These are phyloP conservation scores for Drosophila pegasa DNA, from an alignment of 2,888 invertebrate genomes.

Conservation along the genomic window DNA sequence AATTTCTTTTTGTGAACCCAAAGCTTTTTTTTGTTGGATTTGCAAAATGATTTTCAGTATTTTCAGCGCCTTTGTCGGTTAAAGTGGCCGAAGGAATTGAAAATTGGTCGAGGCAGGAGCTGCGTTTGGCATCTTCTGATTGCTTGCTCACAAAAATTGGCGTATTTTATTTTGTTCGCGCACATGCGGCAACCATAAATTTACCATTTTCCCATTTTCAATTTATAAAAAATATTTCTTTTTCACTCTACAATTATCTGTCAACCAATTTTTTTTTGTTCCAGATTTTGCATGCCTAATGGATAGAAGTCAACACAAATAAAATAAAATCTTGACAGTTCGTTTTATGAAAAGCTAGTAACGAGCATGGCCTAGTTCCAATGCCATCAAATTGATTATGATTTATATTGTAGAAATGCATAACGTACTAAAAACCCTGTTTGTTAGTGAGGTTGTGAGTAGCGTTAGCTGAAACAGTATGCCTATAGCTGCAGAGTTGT, in stretches of 20 bases:
- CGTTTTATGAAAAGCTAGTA: constrained; percentile 9
- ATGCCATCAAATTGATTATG: background rate
- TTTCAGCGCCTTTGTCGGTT: constrained; percentile 70
- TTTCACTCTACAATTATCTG: constrained; percentile 2
- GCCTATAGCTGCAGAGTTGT: no score
- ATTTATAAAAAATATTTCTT: background rate
- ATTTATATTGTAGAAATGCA: background rate
- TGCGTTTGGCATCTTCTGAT: constrained; percentile 65
- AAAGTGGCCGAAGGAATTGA: constrained; percentile 60
- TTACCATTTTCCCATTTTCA: no score
- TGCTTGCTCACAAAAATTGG: constrained; percentile 45
- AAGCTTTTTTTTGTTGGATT: constrained; percentile 49
- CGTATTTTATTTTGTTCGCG: constrained; percentile 42
- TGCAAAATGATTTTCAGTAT: constrained; percentile 56
- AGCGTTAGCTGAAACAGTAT: no score
- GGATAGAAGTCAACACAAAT: background rate
- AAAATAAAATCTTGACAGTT: constrained; percentile 16
- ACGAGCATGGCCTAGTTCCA: constrained; percentile 4
- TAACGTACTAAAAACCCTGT: background rate
- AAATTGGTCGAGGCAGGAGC: constrained; percentile 22
- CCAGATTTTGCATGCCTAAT: background rate
- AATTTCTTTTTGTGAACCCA: constrained; percentile 24
- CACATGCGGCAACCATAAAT: background rate
- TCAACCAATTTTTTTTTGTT: background rate
- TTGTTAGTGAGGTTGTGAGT: no score